These are phyloP conservation scores for Drosophila suzukii DNA, from an alignment of 1,140 invertebrate species.

Conservation along the genomic window DNA sequence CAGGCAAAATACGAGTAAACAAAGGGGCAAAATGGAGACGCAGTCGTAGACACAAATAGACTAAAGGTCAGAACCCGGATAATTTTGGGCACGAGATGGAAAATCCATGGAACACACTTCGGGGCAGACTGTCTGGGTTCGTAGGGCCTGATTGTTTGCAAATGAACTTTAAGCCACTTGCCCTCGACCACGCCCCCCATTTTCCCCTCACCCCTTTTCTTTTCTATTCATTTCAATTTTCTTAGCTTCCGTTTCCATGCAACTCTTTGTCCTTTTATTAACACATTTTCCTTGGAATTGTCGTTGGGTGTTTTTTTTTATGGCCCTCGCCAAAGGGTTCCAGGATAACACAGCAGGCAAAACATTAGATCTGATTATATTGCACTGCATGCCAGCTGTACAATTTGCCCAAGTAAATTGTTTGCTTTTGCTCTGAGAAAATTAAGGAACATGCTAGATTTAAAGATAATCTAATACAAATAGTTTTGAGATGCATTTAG, in stretches of 20 bases:
- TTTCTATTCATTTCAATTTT: slow-evolving; percentile 59
- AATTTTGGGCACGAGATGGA: slow-evolving; percentile 18
- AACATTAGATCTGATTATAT: slow-evolving; percentile 46
- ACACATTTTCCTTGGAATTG: slow-evolving; percentile 55
- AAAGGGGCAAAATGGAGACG: slow-evolving; percentile 19
- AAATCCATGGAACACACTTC: slow-evolving; percentile 44
- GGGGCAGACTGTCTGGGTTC: slow-evolving; percentile 39
- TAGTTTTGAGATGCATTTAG: too few relatives aligned
- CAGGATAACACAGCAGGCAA: slow-evolving; percentile 21
- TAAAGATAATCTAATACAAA: too few relatives aligned
- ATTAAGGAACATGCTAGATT: neutral
- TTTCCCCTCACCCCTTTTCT: neutral
- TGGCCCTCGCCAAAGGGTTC: slow-evolving; percentile 33
- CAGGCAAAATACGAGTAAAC: slow-evolving; percentile 6
- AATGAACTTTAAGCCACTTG: slow-evolving; percentile 46
- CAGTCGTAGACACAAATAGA: slow-evolving; percentile 37
- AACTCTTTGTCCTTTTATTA: slow-evolving; percentile 64
- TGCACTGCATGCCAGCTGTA: slow-evolving; percentile 36
- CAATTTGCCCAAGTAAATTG: slow-evolving; percentile 40
- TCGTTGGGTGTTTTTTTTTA: slow-evolving; percentile 29
- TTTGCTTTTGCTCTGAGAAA: slow-evolving; percentile 9
- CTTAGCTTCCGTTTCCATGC: slow-evolving; percentile 23
- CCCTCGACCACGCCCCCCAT: neutral
- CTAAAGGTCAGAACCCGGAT: slow-evolving; percentile 37
- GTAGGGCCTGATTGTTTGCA: slow-evolving; percentile 44